phyloP scores from a whole-genome alignment of 2,888 invertebrate species.

The Lingula anatina region DNA sequence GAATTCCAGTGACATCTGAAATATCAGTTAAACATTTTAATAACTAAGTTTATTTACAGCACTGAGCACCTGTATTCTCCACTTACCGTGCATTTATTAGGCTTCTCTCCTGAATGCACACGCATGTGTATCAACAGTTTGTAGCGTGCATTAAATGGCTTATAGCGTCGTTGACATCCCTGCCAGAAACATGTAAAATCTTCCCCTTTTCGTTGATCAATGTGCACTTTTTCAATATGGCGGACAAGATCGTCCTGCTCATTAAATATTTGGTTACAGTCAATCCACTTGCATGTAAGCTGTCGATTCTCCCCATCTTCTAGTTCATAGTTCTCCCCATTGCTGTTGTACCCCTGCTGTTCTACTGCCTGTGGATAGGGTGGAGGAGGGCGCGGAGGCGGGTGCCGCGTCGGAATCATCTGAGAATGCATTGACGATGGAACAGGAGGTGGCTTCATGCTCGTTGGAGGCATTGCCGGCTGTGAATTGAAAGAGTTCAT shows the following conservation, averaged over 20 bases:
- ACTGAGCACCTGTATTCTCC: too few species aligned
- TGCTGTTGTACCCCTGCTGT: conserved; percentile 10
- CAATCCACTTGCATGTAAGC: conserved; percentile 46
- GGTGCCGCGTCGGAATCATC: too few species aligned
- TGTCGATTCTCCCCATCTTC: conserved; percentile 32
- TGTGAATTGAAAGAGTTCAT: too few species aligned
- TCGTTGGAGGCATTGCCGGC: neutral
- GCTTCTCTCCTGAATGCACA: conserved; percentile 51
- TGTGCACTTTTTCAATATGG: conserved; percentile 50
- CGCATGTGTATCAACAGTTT: conserved; percentile 52
- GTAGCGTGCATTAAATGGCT: conserved; percentile 51
- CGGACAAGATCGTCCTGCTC: conserved; percentile 48
- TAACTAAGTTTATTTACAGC: too few species aligned
- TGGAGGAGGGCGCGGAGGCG: conserved; percentile 35
- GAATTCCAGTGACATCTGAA: too few species aligned
- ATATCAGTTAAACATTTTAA: too few species aligned
- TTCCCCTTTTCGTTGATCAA: conserved; percentile 50
- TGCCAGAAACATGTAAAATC: conserved; percentile 52
- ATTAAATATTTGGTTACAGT: conserved; percentile 42
- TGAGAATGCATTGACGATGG: too few species aligned
- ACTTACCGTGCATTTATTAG: conserved; percentile 52
- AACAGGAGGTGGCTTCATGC: neutral
- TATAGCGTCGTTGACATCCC: conserved; percentile 43
- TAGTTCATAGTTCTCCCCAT: too few species aligned
- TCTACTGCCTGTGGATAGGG: conserved; percentile 31